Percentiles rank a stretch among this genome's conserved stretches.
These are phyloP conservation scores for Rosalia funebris DNA, from an alignment of 2,888 invertebrate genomes.

Conservation along the genomic window DNA sequence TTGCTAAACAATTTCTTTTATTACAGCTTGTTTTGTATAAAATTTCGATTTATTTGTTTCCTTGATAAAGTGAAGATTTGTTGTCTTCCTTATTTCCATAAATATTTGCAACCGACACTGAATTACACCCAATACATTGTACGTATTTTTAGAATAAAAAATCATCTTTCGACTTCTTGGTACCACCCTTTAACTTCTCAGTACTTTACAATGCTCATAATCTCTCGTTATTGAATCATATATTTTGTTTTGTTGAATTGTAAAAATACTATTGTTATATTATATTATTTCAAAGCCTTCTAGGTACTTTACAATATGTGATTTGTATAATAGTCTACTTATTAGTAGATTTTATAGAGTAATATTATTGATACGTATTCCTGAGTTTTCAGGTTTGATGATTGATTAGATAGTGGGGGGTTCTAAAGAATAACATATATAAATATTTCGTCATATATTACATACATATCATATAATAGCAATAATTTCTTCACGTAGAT, in stretches of 20 bases:
- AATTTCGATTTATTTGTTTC: too few relatives aligned
- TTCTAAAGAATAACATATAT: too few relatives aligned
- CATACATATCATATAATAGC: too few relatives aligned
- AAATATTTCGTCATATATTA: too few relatives aligned
- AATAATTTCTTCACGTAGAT: too few relatives aligned
- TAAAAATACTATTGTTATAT: conserved; percentile 11
- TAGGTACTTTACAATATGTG: conserved; percentile 20
- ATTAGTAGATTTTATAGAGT: conserved; percentile 25
- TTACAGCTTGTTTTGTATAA: too few relatives aligned
- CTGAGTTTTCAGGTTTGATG: conserved; percentile 1
- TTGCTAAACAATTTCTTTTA: too few relatives aligned
- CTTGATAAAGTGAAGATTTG: too few relatives aligned
- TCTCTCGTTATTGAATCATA: neutral
- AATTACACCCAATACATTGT: too few relatives aligned
- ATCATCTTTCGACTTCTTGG: neutral
- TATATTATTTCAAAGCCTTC: conserved; percentile 1
- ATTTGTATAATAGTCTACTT: conserved; percentile 28
- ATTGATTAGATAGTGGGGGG: conserved; percentile 4
- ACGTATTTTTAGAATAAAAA: too few relatives aligned
- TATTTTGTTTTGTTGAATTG: conserved; percentile 3
- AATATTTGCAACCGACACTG: too few relatives aligned
- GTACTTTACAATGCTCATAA: conserved; percentile 16
- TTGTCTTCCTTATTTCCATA: too few relatives aligned
- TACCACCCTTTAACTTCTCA: neutral
- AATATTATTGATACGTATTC: neutral